Evolutionary conservation across 2,888 invertebrate genomes (phyloP), one percentile per base, ranked within the genome.

Genomic region (Eutolmus rufibarbis): DNA sequence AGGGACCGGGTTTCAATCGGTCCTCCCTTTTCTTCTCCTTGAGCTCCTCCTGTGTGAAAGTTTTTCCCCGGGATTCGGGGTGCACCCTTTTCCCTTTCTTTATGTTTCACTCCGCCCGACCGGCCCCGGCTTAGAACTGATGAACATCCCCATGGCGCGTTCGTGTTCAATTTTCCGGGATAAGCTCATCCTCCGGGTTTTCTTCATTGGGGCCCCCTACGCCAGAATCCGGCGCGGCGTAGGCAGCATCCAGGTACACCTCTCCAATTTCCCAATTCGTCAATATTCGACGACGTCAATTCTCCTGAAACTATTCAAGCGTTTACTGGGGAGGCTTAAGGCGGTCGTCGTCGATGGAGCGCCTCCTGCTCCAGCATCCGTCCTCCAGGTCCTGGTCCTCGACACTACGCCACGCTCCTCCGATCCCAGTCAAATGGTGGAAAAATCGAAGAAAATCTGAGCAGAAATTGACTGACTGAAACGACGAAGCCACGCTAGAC

Each of bases 81-180:
- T 56, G 16, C 56, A 81, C 81, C 51, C 51, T 19, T 84, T 66
- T 66, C 28, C 57, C 84, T 37, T 43, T 84, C 37, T 40, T 23
- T 66, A 14, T 40, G 8, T 66, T 46, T 84, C 31, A 82, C 40
- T 19, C 31, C 84, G 12, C 40, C 40, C 40, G 40, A 12, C 40
- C 40, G 40, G 40, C 2, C 40, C 40, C 40, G 12, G 40, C 8
- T 40, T 40, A 12, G 19, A 66, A 23, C 37, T 84, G 66, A 84
- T 84, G 84, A 84, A 84, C 84, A 84, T 84, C 84, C 84, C 84
- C 74, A 84, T 74, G 57, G 84, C 74, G 66, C 43, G 74, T 84
- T 84, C 84, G 43, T 84, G 84, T 84, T 84, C 84, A 84, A 84
- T 84, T 84, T 84, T 84, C 84, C 84, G 84, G 40, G 57, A 84